Evolutionary conservation across 2,797 vertebrate species (phyloP).

Genomic region (Meriones psammophilus): DNA sequence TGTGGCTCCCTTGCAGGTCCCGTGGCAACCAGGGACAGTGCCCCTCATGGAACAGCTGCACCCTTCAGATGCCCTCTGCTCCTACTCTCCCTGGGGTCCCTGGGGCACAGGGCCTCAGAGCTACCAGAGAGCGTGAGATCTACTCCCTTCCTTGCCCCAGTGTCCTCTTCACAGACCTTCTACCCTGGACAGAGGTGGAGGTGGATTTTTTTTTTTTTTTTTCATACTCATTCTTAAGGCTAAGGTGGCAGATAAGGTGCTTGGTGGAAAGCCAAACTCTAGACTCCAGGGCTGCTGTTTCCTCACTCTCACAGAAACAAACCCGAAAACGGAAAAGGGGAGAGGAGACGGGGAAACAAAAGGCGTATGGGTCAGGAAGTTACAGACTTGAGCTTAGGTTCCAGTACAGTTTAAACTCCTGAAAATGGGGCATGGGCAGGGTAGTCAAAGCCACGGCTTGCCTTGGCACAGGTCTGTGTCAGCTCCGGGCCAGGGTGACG

Average conservation of each 20-base stretch:
- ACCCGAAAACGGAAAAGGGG: conserved; percentile 25
- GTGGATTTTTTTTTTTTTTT: conserved; percentile 31
- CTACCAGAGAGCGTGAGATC: not conserved
- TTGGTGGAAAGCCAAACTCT: conserved; percentile 80
- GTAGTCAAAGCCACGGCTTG: conserved; percentile 18
- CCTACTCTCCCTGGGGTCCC: not conserved
- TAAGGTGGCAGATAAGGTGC: conserved; percentile 82
- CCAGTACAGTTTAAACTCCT: conserved; percentile 68
- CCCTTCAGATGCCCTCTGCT: not conserved
- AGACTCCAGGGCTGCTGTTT: conserved; percentile 73
- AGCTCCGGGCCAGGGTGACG: conserved; percentile 25
- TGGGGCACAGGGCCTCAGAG: not conserved
- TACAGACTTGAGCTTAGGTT: conserved; percentile 58
- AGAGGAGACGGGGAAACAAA: conserved; percentile 14
- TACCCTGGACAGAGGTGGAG: conserved; percentile 68
- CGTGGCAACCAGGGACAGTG: not conserved
- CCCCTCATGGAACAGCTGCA: not conserved
- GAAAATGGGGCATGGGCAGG: conserved; percentile 73
- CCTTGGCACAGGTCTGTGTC: conserved; percentile 32
- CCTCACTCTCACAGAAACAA: conserved; percentile 64
- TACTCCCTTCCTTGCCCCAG: not conserved
- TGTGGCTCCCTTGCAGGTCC: not conserved
- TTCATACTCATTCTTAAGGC: conserved; percentile 81
- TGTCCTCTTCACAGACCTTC: conserved; percentile 14
- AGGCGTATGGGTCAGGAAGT: conserved; percentile 72